Evolutionary conservation across 2,888 invertebrate species (phyloP), one percentile per base, ranked within the genome.

Genomic region (Drosophila tanythrix): DNA sequence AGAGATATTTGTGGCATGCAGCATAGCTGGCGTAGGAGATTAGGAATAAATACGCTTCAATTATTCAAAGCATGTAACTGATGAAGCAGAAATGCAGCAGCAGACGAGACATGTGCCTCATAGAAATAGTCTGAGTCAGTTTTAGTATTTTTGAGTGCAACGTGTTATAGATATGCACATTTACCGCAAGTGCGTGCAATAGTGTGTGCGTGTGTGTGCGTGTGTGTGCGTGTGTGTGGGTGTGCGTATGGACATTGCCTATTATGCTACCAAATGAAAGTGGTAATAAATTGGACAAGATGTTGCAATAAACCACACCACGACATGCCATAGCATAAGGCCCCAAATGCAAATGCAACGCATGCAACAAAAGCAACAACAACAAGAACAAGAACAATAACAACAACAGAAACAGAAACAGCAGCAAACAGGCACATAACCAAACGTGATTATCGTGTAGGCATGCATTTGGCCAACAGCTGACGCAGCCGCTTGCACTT

Each of bases 251-350:
- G 77, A 74, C 81, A 79, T 88, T 87, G 79, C 82, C 83, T 90
- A 90, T 88, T 91, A 88, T 83, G 90, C 81, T 90, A 89, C 88
- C 82, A 88, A 91, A 88, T 89, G 83, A 90, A 90, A 91, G 90
- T 90, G 90, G 91, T 91, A 90, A 90, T 90, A 90, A 90, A 90
- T 90, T 91, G 91, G 82, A 90, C 90, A 90, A 91, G 91, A 90
- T 90, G 90, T 89, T 90, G 82, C 90, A 82, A 82, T 79, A 90
- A 91, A 86, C 90, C 90, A 81, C 89, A 91, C 79, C 79, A 83
- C 79, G 77, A 75, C 71, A 78, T 62, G 74, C 82, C 74, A 81
- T 56, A 74, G 27, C 64, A 56, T 33, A 36, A 52, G 25, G 56
- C n/a, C n/a, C n/a, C 38, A 56, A 56, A 38, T 56, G 56, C 56